Percentiles rank a stretch among this genome's conserved stretches.
Evolutionary conservation across 2,797 vertebrate genomes (phyloP).

Genomic region (Pseudomugil tenellus): DNA sequence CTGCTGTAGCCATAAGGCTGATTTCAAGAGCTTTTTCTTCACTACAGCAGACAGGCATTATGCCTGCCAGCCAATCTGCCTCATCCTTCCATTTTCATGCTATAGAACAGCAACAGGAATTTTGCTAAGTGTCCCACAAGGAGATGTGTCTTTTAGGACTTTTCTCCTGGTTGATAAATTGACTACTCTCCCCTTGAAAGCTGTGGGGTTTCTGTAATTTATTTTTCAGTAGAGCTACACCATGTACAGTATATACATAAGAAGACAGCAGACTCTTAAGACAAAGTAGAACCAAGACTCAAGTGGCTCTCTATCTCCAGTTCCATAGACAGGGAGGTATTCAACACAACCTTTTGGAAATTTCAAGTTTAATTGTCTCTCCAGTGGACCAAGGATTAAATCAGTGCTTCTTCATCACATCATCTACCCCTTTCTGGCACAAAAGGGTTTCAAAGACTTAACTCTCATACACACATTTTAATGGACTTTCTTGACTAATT

Average conservation of each 20-base stretch:
- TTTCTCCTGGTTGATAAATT: slow-evolving; percentile 28
- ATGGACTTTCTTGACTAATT: slow-evolving; percentile 27
- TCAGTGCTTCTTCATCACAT: slow-evolving; percentile 32
- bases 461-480: slow-evolving; percentile 18
- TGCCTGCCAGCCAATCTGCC: slow-evolving; percentile 9
- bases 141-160: slow-evolving; percentile 9
- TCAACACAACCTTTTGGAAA: slow-evolving; percentile 13
- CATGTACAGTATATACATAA: neutral
- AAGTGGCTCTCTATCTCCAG: neutral
- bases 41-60: slow-evolving; percentile 26
- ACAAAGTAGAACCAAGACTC: slow-evolving; percentile 11
- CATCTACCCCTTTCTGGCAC: slow-evolving; percentile 1
- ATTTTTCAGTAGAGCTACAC: neutral
- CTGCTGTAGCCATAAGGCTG: slow-evolving; percentile 60
- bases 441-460: slow-evolving; percentile 7
- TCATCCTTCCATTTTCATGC: slow-evolving; percentile 21
- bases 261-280: neutral
- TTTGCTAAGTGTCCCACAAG: slow-evolving; percentile 14
- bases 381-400: slow-evolving; percentile 38
- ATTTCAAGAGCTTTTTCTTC: slow-evolving; percentile 47
- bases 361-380: slow-evolving; percentile 27
- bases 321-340: neutral
- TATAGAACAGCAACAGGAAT: slow-evolving; percentile 5
- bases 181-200: neutral
- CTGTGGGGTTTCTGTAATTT: neutral